phyloP scores from a whole-genome alignment of 2,113 vertebrate species.

The Xenopus borealis region DNA sequence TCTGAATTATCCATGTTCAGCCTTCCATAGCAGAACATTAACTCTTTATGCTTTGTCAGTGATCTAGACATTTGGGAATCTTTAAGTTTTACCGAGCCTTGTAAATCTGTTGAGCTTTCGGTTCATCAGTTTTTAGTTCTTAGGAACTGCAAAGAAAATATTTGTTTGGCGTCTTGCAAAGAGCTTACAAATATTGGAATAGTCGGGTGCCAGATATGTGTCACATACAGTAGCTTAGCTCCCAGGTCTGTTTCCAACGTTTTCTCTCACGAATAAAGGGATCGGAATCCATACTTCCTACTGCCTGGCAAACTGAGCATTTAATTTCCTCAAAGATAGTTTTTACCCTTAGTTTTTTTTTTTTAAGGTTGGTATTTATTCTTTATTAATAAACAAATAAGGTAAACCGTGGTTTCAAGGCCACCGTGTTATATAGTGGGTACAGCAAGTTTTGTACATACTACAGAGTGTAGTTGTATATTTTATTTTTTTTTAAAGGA shows the following conservation, averaged over 20 bases:
- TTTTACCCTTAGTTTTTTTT: no score
- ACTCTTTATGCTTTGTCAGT: not conserved
- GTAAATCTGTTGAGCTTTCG: no score
- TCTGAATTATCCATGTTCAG: not conserved
- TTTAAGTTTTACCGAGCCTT: no score
- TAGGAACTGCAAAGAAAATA: not conserved
- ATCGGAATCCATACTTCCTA: not conserved
- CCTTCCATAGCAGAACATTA: not conserved
- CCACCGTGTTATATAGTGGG: no score
- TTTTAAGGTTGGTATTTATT: no score
- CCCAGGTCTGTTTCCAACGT: not conserved
- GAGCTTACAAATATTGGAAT: constrained; percentile 1
- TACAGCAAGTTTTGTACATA: no score
- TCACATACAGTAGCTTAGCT: not conserved
- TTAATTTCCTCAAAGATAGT: not conserved
- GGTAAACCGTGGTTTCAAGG: no score
- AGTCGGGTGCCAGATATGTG: not conserved
- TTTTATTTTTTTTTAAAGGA: no score
- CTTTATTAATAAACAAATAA: no score
- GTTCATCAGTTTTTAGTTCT: not conserved
- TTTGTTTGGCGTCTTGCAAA: not conserved
- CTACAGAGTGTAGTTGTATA: no score
- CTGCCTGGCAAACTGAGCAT: constrained; percentile 1
- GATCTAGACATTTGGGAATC: no score
- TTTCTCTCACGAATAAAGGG: not conserved